Conservation (phyloP, 2,888 invertebrate species). For the Chymomyza caudatula region DNA sequence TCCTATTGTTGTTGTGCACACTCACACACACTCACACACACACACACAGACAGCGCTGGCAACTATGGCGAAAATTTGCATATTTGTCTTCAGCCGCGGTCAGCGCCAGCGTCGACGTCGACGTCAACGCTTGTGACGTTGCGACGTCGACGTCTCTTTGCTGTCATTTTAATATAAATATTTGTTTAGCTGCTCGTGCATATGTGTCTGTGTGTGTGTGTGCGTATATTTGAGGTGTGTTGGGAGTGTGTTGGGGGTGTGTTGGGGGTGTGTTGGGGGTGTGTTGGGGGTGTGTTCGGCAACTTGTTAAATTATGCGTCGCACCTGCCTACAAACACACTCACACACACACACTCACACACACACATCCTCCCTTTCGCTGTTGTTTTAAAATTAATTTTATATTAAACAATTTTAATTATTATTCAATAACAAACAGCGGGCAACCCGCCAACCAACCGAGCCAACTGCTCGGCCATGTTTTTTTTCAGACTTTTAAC, state of each 20-base stretch:
- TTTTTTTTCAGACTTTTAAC: constrained; percentile 39
- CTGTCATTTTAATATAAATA: constrained; percentile 48
- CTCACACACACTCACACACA: not conserved
- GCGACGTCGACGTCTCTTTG: not conserved
- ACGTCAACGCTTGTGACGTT: not conserved
- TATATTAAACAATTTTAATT: constrained; percentile 52
- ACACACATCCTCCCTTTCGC: constrained; percentile 9
- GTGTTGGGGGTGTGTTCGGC: not conserved
- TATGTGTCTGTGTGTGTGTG: constrained; percentile 3
- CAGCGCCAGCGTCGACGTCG: not conserved
- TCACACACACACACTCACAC: not conserved
- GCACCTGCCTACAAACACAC: not conserved
- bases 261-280: not conserved
- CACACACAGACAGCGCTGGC: not conserved
- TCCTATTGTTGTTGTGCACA: not conserved
- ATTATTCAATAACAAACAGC: constrained; percentile 46
- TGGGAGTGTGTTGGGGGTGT: too few relatives aligned
- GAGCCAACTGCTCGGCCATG: constrained; percentile 8
- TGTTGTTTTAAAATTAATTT: constrained; percentile 50
- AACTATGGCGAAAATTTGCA: constrained; percentile 35
- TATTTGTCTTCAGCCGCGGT: constrained; percentile 40
- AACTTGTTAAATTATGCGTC: not conserved
- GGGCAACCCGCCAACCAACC: constrained; percentile 9
- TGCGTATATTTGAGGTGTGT: too few relatives aligned
- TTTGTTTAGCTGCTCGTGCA: constrained; percentile 36